Evolutionary conservation across 2,797 vertebrate genomes (phyloP), one percentile per base, ranked within the genome.

Genomic region (Buceros bicornis): DNA sequence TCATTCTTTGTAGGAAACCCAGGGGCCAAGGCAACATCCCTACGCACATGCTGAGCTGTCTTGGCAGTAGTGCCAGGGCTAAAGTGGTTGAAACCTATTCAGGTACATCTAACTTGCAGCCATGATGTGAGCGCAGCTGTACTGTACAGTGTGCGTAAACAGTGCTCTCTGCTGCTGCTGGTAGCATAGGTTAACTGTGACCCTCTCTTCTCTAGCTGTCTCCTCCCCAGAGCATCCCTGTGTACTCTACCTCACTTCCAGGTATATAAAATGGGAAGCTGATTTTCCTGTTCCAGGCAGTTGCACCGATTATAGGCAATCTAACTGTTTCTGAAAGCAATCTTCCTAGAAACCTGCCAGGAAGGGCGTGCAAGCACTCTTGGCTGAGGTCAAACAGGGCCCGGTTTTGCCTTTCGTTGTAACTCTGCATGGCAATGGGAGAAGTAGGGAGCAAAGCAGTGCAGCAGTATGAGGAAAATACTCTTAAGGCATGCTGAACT

Each of bases 91-190:
- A 15, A 51, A 45, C 8, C 54, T 65, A 29, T 29, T 60, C 17
- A 24, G 58, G 42, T 42, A 26, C 1, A 1, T 67, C 53, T 33
- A n/a, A 16, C 4, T 1, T 0, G 0, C n/a, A 60, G 69, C 16
- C 3, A 1, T 4, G 77, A 10, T 15, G 43, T 33, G 42, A 69
- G 47, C 0, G 0, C n/a, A 40, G 69, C 37, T 40, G 42, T 67
- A 18, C 35, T 1, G 1, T 29, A 11, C 4, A 24, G 64, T 3
- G 2, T 17, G n/a, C 0, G 1, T 11, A 35, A 31, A 45, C 73
- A 17, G 9, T 10, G 47, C 29, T 92, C 19, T 42, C 8, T 0
- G 0, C 61, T 0, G 0, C 61, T 71, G 56, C 73, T 50, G 43
- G 11, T 28, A 8, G 4, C 2, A 3, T 54, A 33, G 40, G 21